Base-by-base conservation (phyloP, 2,797 vertebrate species). In the Cephalopachus bancanus region DNA sequence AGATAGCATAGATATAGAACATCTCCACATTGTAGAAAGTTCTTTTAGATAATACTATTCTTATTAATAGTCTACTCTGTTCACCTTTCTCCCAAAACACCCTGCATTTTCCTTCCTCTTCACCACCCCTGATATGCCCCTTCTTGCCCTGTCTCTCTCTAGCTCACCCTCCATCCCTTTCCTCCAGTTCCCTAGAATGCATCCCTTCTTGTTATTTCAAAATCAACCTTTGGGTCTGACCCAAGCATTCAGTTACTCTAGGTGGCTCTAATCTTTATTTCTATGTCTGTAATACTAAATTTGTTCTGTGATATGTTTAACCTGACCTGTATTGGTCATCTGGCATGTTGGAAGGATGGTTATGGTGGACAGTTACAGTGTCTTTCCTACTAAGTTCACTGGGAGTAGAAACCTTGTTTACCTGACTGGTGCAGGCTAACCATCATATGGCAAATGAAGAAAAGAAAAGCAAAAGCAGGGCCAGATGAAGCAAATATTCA, bases 151-250 rank as follows among this genome's bases (percentile, higher is more conserved):
- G 20, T 57, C 65, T 91, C 12, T 57, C 6, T 30, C 12, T 11
- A 9, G 44, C 67, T 64, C 14, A 15, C 55, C 22, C 7, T 5
- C 30, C 14, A 28, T 5, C 22, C 59, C 28, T 57, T 87, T 65
- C 76, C 33, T 80, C 28, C 51, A 59, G 1, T 49, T 86, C n/a
- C 75, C 44, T 86, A 57, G 57, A 28, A 22, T 28, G 26, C n/a
- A 55, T 94, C 62, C 67, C 81, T 64, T 79, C 64, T 20, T 64
- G 49, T 49, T 94, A 37, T 51, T 60, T 57, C 75, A 87, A 87
- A 91, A 67, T 81, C 33, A 86, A 49, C 57, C 30, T 91, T 81
- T 86, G 59, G 30, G 51, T 92, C 26, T 85, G 67, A 75, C 59
- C 91, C 30, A 92, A 19, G 65, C 74, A 17, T 15, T 78, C 26